Conservation (phyloP, 1,140 invertebrate species). For the Acromyrmex echinatior region DNA sequence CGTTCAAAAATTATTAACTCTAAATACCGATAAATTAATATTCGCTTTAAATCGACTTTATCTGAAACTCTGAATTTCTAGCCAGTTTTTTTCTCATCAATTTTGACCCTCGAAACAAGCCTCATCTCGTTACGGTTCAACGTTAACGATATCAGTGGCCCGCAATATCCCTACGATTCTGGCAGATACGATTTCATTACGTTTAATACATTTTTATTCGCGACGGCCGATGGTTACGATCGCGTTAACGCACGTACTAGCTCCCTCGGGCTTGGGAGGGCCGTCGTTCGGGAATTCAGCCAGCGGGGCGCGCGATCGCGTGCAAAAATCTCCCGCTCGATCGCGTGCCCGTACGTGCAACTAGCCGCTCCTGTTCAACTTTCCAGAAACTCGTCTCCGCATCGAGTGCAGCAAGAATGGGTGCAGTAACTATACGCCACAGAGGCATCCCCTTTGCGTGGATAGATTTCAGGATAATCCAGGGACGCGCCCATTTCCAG, state of each 20-base stretch:
- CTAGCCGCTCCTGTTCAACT: conserved; percentile 58
- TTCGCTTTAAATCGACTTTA: background rate
- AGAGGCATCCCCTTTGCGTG: conserved; percentile 37
- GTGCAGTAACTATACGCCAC: conserved; percentile 41
- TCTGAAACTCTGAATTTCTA: background rate
- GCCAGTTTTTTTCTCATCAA: background rate
- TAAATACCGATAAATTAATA: background rate
- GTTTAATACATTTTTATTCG: conserved; percentile 50
- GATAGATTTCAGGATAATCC: conserved; percentile 54
- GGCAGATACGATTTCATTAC: conserved; percentile 46
- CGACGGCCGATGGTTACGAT: conserved; percentile 35
- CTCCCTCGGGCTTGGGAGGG: conserved; percentile 48
- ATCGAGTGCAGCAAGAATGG: conserved; percentile 38
- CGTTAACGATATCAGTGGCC: conserved; percentile 19
- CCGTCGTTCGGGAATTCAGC: conserved; percentile 48
- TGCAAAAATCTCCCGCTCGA: conserved; percentile 70
- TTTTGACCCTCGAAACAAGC: conserved; percentile 11
- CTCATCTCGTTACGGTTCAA: background rate
- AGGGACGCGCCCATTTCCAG: conserved; percentile 55
- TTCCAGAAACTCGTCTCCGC: conserved; percentile 59
- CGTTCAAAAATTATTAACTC: background rate
- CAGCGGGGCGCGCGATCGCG: conserved; percentile 51
- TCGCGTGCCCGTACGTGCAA: conserved; percentile 40
- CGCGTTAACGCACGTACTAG: conserved; percentile 37
- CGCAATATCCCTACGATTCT: background rate